Conservation (phyloP, 2,113 vertebrate genomes). For the Gorsachius goisagi region DNA sequence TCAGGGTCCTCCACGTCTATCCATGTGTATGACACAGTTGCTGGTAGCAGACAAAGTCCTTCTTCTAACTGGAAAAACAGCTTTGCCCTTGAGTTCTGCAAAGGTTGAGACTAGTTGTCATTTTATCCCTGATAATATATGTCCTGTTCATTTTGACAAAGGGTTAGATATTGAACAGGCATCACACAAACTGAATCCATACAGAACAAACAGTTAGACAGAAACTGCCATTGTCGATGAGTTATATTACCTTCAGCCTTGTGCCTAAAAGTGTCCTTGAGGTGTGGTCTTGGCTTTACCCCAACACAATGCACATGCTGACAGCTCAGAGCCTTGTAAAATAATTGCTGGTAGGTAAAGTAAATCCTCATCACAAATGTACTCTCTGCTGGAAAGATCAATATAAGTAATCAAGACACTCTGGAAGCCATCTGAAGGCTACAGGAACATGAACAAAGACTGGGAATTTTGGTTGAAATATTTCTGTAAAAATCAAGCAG, state of each 20-base stretch:
- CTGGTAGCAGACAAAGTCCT: background rate
- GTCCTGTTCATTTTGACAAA: slow-evolving; percentile 43
- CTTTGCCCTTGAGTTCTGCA: slow-evolving; percentile 17
- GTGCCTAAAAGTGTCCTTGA: background rate
- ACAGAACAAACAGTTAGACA: slow-evolving; percentile 50
- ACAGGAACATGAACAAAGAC: background rate
- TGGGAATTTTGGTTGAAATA: background rate
- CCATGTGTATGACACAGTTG: background rate
- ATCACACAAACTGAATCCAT: slow-evolving; percentile 27
- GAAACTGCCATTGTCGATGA: slow-evolving; percentile 38
- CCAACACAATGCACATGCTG: background rate
- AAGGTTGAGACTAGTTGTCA: background rate
- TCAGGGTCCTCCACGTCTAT: background rate
- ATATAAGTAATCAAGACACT: background rate
- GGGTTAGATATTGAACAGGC: slow-evolving; percentile 8
- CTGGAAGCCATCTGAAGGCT: background rate
- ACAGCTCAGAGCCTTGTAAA: slow-evolving; percentile 24
- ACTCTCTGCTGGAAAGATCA: background rate
- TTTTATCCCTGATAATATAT: slow-evolving; percentile 34
- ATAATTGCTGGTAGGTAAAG: background rate
- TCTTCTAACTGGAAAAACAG: slow-evolving; percentile 37
- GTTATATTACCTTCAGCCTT: background rate
- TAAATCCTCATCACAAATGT: slow-evolving; percentile 10
- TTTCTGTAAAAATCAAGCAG: background rate
- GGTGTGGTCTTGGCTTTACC: background rate